Evolutionary conservation across 1,140 invertebrate species (phyloP), one percentile per base, ranked within the genome.

Genomic region (Drosophila athabasca): DNA sequence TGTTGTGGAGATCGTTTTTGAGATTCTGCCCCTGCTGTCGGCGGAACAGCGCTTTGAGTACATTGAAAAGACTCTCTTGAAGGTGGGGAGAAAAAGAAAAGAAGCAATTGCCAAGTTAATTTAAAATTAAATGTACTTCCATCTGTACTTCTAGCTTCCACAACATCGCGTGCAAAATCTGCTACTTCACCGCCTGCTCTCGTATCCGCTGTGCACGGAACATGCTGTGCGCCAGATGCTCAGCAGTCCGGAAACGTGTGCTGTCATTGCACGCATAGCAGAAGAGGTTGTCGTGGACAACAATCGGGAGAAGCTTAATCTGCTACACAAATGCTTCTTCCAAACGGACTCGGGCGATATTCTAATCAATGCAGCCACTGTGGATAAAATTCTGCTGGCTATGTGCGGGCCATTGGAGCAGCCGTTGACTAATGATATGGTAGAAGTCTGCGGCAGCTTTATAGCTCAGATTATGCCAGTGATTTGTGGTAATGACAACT

Each of bases 1-100:
- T 57, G 72, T 94, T 3, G 87, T 95, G 6, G 92, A 94, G 76
- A 92, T 95, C 15, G 92, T 94, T 61, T 95, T 95, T 78, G 92
- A 92, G 59, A 82, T 95, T 29, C 88, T 94, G 13, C 92, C 91
- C 41, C 92, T 93, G 70, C 79, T 94, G 52, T 75, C 92, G 48
- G 76, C 92, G 19, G 68, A 80, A 2, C 92, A 94, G 35, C 93
- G 94, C 67, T 77, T 92, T 51, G 76, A 78, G 11, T 91, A 95
- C 44, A 90, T 95, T 52, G 79, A 92, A 43, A 92, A 92, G 1
- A 89, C 52, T 0, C 61, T 87, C 0, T 7, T 87, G 6, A 68
- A 72, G 60, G 79, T 83, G 26, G 53, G 24, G 26, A 39, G 35
- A 11, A 39, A 49, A 6, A 13, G 11, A 29, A 4, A 13, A 5